These are phyloP conservation scores for Drosophila chauvacae DNA, from an alignment of 1,140 invertebrate species.

Conservation along the genomic window DNA sequence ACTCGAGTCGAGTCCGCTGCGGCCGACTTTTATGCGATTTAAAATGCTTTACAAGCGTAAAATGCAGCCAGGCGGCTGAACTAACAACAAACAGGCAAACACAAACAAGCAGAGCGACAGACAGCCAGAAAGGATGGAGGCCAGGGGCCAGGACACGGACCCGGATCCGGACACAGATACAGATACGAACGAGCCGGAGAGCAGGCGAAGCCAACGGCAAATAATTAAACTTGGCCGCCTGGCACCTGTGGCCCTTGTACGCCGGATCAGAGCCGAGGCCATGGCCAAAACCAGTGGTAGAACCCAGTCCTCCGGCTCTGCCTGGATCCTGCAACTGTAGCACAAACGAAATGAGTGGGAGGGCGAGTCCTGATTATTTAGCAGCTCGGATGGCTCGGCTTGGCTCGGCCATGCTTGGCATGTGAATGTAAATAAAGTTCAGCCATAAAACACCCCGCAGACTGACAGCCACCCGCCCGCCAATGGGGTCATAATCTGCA, in stretches of 20 bases:
- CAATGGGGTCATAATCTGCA: constrained; percentile 53
- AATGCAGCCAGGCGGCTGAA: constrained; percentile 61
- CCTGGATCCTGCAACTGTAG: constrained; percentile 52
- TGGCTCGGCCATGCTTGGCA: constrained; percentile 10
- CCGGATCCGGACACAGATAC: constrained; percentile 15
- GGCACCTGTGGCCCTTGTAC: constrained; percentile 69
- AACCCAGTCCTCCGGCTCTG: background rate
- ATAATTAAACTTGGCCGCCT: constrained; percentile 76
- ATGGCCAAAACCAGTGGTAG: constrained; percentile 27
- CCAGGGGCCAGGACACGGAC: constrained; percentile 24
- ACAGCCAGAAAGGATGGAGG: constrained; percentile 15
- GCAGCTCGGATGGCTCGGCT: constrained; percentile 23
- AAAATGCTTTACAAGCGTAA: constrained; percentile 70
- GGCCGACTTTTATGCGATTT: constrained; percentile 64
- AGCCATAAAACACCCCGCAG: constrained; percentile 71
- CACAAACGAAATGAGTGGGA: constrained; percentile 38
- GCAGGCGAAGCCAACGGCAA: constrained; percentile 58
- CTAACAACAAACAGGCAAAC: constrained; percentile 48
- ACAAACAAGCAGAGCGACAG: constrained; percentile 39
- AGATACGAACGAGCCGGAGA: constrained; percentile 24
- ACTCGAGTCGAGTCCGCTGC: constrained; percentile 13
- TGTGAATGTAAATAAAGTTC: constrained; percentile 80
- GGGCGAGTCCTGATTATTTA: constrained; percentile 42
- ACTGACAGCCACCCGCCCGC: constrained; percentile 46
- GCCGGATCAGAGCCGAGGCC: constrained; percentile 38